A percentile compares a stretch with the other conserved stretches of the same genome.
phyloP scores from a whole-genome alignment of 2,888 invertebrate genomes.

The Caenorhabditis uteleia region DNA sequence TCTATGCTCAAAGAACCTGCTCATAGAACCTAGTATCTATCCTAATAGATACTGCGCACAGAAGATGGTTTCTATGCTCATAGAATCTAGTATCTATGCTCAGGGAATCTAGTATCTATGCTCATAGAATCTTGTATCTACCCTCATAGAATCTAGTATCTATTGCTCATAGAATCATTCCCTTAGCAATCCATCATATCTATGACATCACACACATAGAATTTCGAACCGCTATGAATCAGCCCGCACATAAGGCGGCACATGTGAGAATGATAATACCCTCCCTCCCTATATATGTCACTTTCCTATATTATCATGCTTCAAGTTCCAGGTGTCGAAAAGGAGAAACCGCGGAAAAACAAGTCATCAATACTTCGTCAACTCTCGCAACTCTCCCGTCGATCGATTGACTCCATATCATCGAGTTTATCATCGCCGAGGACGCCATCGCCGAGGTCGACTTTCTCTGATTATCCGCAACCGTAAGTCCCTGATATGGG shows the following conservation, averaged over 20 bases:
- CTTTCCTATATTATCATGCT: slow-evolving; percentile 8
- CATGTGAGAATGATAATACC: not conserved
- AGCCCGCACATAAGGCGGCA: slow-evolving; percentile 4
- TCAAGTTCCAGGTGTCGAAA: slow-evolving; percentile 20
- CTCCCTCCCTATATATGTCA: not conserved
- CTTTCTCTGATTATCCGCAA: slow-evolving; percentile 24
- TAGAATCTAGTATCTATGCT: too few species aligned
- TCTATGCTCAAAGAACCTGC: too few species aligned
- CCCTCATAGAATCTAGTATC: too few species aligned
- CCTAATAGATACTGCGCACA: too few species aligned
- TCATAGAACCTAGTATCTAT: too few species aligned
- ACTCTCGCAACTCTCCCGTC: slow-evolving; percentile 19
- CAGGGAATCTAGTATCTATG: too few species aligned
- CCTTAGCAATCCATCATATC: not conserved
- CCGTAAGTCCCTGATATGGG: slow-evolving; percentile 19
- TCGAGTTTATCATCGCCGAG: slow-evolving; percentile 20
- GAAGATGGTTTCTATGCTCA: too few species aligned
- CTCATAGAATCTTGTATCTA: too few species aligned
- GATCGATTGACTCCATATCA: slow-evolving; percentile 27
- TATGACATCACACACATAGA: slow-evolving; percentile 7
- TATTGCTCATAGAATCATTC: not conserved
- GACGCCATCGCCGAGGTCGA: slow-evolving; percentile 25
- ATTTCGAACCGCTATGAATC: slow-evolving; percentile 6
- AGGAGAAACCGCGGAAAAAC: slow-evolving; percentile 20
- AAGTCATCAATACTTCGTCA: slow-evolving; percentile 21